Conservation (phyloP, 1,140 invertebrate genomes). For the Heliconius melpomene region DNA sequence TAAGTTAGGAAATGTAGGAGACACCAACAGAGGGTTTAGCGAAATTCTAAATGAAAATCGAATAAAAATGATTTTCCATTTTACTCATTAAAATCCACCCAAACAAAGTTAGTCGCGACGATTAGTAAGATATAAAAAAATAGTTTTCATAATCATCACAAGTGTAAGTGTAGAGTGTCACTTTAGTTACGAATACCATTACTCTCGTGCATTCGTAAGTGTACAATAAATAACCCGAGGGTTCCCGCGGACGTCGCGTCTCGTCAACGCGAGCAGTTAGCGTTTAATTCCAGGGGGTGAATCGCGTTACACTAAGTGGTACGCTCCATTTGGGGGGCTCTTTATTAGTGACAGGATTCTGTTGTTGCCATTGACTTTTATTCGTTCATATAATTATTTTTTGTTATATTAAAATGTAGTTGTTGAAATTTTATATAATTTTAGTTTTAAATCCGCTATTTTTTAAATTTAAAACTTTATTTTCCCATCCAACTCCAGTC, state of each 20-base stretch:
- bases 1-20: no score
- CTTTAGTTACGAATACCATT: constrained; percentile 7
- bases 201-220: constrained; percentile 17
- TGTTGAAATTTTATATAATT: background rate
- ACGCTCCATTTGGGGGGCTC: constrained; percentile 54
- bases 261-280: constrained; percentile 50
- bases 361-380: background rate
- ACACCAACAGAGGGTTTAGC: no score
- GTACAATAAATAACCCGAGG: constrained; percentile 16
- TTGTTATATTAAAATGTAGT: background rate
- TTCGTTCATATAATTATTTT: background rate
- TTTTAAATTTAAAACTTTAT: no score
- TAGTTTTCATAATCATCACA: background rate
- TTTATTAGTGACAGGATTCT: background rate
- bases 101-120: no score
- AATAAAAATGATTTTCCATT: no score
- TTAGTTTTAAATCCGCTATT: no score
- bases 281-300: constrained; percentile 53
- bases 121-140: background rate
- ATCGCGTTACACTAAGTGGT: constrained; percentile 72
- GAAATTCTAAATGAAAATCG: no score
- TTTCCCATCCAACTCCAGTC: no score
- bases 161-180: background rate
- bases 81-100: no score
- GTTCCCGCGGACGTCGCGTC: constrained; percentile 36